Evolutionary conservation across 2,797 vertebrate species (phyloP), one percentile per base, ranked within the genome.

Genomic region (Gallinago solitaria): DNA sequence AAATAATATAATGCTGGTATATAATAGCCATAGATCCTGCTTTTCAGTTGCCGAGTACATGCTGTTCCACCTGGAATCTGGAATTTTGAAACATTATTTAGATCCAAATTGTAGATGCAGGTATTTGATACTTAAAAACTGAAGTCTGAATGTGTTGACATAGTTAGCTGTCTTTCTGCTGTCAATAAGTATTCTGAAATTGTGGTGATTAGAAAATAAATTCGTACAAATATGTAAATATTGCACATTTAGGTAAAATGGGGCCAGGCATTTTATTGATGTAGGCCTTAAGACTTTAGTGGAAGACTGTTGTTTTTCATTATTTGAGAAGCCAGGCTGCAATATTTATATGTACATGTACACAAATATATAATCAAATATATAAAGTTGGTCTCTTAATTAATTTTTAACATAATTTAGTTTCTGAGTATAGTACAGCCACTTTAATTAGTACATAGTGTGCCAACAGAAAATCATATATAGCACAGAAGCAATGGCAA

Each of bases 361-460:
- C 45, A 60, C 39, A 92, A 80, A 96, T 87, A 47, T 67, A 94
- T 78, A 24, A 75, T 75, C 88, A 95, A 90, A 88, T 86, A 33
- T 68, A 86, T 71, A 32, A 91, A 75, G 74, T 88, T 90, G 70
- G 59, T 81, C 24, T 83, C 32, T 76, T 63, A 81, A 92, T 84
- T 90, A 76, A 83, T 95, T 89, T 87, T 88, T 32, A 70, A 71
- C 9, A 5, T 93, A 74, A 93, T 91, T 89, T 80, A 41, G 2
- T 86, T 95, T 69, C 74, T 43, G 59, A 67, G 30, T 91, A 15
- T 76, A 71, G 83, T 95, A 45, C 57, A 91, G 50, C 23, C 74
- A 57, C 86, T 96, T 94, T 95, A 97, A 95, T 96, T 96, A 81
- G 61, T 78, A 60, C 30, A 16, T 25, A 71, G 32, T 81, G 37